A percentile compares a stretch with the other conserved stretches of the same genome.
Conservation (phyloP, 2,888 invertebrate species). For the Lampropteryx suffumata region DNA sequence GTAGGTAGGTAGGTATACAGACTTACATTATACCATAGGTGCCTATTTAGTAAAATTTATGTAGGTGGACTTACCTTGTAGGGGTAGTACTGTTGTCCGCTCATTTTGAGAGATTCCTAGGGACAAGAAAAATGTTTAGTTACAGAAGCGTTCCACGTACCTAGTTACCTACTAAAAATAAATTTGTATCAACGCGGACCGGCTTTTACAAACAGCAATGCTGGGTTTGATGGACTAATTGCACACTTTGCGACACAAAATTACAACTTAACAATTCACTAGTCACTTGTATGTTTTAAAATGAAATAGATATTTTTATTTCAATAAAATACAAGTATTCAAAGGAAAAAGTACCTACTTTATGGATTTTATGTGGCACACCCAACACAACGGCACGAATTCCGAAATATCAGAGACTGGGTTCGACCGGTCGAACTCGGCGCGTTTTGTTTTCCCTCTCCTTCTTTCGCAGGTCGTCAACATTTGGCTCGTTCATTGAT, state of each 20-base stretch:
- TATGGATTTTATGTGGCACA: conserved; percentile 60
- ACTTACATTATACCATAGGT: too few relatives aligned
- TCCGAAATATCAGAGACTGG: conserved; percentile 69
- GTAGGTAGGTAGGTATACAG: not conserved
- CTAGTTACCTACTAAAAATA: conserved; percentile 59
- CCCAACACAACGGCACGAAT: conserved; percentile 63
- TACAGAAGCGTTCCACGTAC: conserved; percentile 42
- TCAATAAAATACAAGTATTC: conserved; percentile 11
- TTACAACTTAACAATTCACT: conserved; percentile 13
- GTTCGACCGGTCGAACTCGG: conserved; percentile 60
- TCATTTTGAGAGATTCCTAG: conserved; percentile 84
- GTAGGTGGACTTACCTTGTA: conserved; percentile 87
- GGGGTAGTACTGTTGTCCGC: conserved; percentile 92
- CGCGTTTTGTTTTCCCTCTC: conserved; percentile 70
- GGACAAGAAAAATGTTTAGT: conserved; percentile 49
- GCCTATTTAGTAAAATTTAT: conserved; percentile 36
- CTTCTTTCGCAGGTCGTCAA: conserved; percentile 55
- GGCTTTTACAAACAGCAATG: conserved; percentile 47
- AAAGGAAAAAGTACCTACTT: conserved; percentile 61
- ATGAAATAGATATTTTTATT: conserved; percentile 1
- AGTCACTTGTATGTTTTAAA: not conserved
- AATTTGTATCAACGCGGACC: conserved; percentile 53
- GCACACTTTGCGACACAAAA: conserved; percentile 8
- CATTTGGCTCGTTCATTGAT: conserved; percentile 41
- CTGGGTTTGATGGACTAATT: conserved; percentile 35